These are phyloP conservation scores for Ochotona curzoniae DNA, from an alignment of 2,113 vertebrate genomes.

Conservation along the genomic window DNA sequence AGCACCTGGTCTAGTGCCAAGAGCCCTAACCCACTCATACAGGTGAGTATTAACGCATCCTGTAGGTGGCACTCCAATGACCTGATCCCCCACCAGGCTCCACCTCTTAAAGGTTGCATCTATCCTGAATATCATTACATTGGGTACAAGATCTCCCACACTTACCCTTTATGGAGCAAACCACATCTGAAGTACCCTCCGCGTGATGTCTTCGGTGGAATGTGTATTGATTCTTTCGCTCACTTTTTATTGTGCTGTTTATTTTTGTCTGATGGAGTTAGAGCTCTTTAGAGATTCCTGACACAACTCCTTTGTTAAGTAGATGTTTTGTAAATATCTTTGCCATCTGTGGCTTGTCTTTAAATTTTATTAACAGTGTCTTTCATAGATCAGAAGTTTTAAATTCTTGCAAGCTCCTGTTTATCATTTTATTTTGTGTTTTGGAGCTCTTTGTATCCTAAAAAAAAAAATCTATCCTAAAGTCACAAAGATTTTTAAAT, in stretches of 20 bases:
- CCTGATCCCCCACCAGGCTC: too few relatives aligned
- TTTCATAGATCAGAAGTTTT: constrained; percentile 18
- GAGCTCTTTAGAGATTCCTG: background rate
- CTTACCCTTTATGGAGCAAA: too few relatives aligned
- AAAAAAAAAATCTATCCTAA: background rate
- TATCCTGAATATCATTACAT: too few relatives aligned
- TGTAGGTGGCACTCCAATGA: too few relatives aligned
- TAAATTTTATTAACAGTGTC: background rate
- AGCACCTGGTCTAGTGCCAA: too few relatives aligned
- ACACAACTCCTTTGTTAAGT: background rate
- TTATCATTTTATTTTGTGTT: background rate
- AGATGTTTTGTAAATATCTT: background rate
- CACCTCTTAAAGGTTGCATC: too few relatives aligned
- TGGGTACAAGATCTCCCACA: too few relatives aligned
- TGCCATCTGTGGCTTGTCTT: background rate
- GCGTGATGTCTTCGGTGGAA: background rate
- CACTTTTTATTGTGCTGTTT: background rate
- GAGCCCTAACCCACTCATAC: too few relatives aligned
- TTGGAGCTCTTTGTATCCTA: too few relatives aligned
- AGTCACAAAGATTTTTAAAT: background rate
- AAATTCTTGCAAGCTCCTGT: background rate
- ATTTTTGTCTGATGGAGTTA: background rate
- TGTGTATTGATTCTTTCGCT: background rate
- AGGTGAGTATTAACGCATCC: too few relatives aligned
- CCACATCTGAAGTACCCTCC: too few relatives aligned